These are phyloP conservation scores for Buphagus erythrorhynchus DNA, from an alignment of 2,797 vertebrate species.

Conservation along the genomic window DNA sequence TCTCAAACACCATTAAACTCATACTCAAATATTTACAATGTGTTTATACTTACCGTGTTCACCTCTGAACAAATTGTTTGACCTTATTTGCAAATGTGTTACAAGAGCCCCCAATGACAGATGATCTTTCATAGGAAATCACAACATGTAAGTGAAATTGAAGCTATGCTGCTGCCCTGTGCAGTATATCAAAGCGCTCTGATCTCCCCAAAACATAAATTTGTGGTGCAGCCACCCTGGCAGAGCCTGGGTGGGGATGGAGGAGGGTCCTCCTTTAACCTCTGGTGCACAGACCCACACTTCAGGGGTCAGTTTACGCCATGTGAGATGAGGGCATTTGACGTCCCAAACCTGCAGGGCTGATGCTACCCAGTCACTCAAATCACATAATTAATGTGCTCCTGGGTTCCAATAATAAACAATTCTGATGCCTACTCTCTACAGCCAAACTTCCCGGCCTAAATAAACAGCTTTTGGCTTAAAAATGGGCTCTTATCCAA, in stretches of 20 bases:
- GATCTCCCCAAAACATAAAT: conserved; percentile 43
- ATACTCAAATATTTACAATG: conserved; percentile 75
- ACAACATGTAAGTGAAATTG: conserved; percentile 71
- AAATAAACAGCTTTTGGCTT: conserved; percentile 40
- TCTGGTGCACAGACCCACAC: background rate
- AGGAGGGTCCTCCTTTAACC: conserved; percentile 47
- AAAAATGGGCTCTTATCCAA: conserved; percentile 45
- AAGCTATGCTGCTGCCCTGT: conserved; percentile 58
- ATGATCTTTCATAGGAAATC: conserved; percentile 73
- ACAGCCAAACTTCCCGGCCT: conserved; percentile 29
- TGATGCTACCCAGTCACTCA: conserved; percentile 71
- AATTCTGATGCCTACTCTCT: conserved; percentile 40
- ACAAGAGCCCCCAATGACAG: conserved; percentile 55
- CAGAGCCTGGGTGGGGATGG: conserved; percentile 22
- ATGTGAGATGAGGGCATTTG: conserved; percentile 10
- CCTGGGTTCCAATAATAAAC: conserved; percentile 75
- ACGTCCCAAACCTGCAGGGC: background rate
- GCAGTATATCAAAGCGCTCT: conserved; percentile 28
- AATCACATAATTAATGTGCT: conserved; percentile 70
- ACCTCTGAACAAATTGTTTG: conserved; percentile 74
- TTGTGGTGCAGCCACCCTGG: background rate
- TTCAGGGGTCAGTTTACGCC: conserved; percentile 58
- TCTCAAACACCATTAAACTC: conserved; percentile 74
- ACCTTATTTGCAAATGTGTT: conserved; percentile 75
- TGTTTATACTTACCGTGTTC: conserved; percentile 70